Percentiles rank a stretch among this genome's conserved stretches.
phyloP scores from a whole-genome alignment of 2,888 invertebrate genomes.

The Prenolepis imparis region DNA sequence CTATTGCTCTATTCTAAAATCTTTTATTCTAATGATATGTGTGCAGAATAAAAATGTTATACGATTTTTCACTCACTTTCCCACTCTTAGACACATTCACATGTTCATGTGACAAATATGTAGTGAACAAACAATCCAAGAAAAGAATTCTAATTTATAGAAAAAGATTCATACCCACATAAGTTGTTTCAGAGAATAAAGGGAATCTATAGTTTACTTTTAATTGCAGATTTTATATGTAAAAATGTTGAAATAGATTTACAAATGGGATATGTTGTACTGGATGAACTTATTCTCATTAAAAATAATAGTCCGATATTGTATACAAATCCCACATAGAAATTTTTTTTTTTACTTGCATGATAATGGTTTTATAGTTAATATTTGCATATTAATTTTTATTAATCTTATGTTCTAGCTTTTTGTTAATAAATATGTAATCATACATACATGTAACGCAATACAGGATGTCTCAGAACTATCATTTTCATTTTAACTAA shows the following conservation, averaged over 20 bases:
- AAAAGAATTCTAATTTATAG: neutral
- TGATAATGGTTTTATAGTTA: neutral
- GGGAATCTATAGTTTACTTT: constrained; percentile 1
- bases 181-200: neutral
- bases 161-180: neutral
- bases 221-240: neutral
- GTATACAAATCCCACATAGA: neutral
- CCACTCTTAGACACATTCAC: neutral
- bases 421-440: neutral
- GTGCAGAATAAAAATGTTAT: neutral
- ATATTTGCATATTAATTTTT: neutral
- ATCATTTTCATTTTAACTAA: neutral
- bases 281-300: neutral
- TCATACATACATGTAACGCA: neutral
- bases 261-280: neutral
- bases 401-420: neutral
- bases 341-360: neutral
- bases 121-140: neutral
- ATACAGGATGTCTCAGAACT: neutral
- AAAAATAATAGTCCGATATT: neutral
- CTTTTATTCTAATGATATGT: neutral
- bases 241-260: constrained; percentile 1
- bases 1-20: neutral
- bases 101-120: neutral
- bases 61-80: neutral